Evolutionary conservation across 2,113 vertebrate species (phyloP).

Genomic region (Scytalopus superciliaris): DNA sequence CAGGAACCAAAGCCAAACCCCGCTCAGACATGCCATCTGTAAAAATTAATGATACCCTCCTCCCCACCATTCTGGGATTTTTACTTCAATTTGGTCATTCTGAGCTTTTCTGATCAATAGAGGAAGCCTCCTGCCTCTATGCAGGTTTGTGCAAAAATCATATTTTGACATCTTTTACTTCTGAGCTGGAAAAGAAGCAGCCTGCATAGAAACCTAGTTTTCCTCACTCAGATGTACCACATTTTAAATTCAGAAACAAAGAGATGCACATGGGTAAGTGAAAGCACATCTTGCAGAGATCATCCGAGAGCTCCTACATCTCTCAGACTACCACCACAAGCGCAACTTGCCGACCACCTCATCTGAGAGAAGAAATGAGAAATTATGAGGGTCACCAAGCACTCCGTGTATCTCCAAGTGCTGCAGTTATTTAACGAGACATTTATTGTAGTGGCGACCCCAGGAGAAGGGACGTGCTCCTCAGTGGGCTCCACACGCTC

Average conservation of each 20-base stretch:
- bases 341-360: constrained; percentile 25
- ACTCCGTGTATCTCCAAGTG: neutral
- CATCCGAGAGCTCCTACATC: constrained; percentile 24
- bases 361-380: constrained; percentile 60
- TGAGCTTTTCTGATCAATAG: constrained; percentile 1
- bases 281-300: constrained; percentile 59
- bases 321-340: constrained; percentile 34
- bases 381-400: constrained; percentile 64
- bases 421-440: neutral
- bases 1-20: neutral
- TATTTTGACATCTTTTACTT: constrained; percentile 40
- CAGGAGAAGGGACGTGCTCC: neutral
- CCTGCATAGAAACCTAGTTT: constrained; percentile 58
- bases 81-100: constrained; percentile 11
- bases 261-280: constrained; percentile 58
- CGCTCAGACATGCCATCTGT: constrained; percentile 16
- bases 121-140: neutral
- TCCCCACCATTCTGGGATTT: constrained; percentile 11
- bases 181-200: constrained; percentile 40
- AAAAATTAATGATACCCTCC: constrained; percentile 48
- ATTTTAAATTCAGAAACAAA: constrained; percentile 71
- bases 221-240: constrained; percentile 43
- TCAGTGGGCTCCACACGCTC: neutral
- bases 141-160: neutral
- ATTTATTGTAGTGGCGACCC: neutral